Evolutionary conservation across 1,140 invertebrate species (phyloP).

Genomic region (Vanessa atalanta): DNA sequence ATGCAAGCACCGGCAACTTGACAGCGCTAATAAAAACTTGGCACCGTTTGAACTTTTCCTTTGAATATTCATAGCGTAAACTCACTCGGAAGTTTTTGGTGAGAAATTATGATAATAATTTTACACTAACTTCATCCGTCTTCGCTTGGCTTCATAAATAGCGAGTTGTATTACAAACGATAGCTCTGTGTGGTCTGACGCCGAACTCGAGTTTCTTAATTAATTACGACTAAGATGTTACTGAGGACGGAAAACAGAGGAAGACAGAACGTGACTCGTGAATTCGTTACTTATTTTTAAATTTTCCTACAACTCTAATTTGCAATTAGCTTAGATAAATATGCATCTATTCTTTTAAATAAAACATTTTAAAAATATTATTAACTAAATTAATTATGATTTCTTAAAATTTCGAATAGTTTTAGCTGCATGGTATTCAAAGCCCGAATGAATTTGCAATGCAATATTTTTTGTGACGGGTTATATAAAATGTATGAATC

Average conservation of each 20-base stretch:
- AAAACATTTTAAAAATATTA: too few species aligned
- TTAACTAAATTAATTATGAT: too few species aligned
- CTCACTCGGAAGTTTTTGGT: constrained; percentile 75
- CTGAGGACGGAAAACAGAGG: constrained; percentile 3
- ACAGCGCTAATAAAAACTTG: constrained; percentile 76
- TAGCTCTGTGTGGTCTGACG: constrained; percentile 25
- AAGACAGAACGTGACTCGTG: background rate
- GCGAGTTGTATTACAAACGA: constrained; percentile 27
- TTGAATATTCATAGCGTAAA: constrained; percentile 77
- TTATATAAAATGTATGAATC: constrained; percentile 8
- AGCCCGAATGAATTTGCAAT: background rate
- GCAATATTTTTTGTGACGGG: background rate
- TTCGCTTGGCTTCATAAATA: constrained; percentile 47
- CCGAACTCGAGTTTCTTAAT: constrained; percentile 23
- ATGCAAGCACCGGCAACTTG: constrained; percentile 59
- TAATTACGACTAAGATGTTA: constrained; percentile 23
- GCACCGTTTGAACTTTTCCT: constrained; percentile 67
- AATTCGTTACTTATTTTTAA: background rate
- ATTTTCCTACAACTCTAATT: background rate
- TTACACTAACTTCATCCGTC: constrained; percentile 74
- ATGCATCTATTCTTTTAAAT: too few species aligned
- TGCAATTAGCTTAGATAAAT: too few species aligned
- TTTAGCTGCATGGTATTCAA: background rate
- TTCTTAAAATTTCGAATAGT: background rate
- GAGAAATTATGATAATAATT: constrained; percentile 79